These are phyloP conservation scores for Tolypeutes matacus DNA, from an alignment of 2,797 vertebrate genomes.

Conservation along the genomic window DNA sequence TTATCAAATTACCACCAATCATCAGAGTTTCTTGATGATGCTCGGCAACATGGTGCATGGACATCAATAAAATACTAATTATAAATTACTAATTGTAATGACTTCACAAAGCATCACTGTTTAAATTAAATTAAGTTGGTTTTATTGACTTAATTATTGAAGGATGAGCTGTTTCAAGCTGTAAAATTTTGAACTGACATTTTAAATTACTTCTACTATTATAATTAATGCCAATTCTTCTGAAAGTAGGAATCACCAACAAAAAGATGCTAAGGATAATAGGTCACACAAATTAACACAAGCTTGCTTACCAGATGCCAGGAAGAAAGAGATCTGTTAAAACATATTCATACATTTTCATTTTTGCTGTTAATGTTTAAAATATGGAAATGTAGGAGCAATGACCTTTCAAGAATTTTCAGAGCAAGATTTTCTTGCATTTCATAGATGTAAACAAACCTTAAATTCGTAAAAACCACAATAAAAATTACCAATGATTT, in stretches of 20 bases:
- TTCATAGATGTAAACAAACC: neutral
- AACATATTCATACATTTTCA: constrained; percentile 36
- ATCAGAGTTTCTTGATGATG: constrained; percentile 81
- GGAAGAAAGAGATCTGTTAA: constrained; percentile 52
- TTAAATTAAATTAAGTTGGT: constrained; percentile 88
- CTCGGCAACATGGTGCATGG: constrained; percentile 78
- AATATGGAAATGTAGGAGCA: neutral
- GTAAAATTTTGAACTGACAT: constrained; percentile 86
- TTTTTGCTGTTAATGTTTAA: constrained; percentile 18
- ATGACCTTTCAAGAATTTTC: constrained; percentile 20
- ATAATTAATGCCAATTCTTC: constrained; percentile 84
- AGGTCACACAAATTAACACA: constrained; percentile 76
- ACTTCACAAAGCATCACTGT: constrained; percentile 77
- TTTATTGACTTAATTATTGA: constrained; percentile 89
- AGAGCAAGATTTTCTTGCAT: neutral
- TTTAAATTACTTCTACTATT: constrained; percentile 85
- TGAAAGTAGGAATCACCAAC: constrained; percentile 78
- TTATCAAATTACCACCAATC: constrained; percentile 88
- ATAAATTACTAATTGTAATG: constrained; percentile 88
- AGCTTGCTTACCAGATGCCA: constrained; percentile 31
- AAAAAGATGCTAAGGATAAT: constrained; percentile 80
- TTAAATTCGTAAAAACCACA: neutral
- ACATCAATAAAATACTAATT: constrained; percentile 89
- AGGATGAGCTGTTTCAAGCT: constrained; percentile 85
- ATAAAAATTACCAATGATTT: neutral